These are phyloP conservation scores for Bombycilla garrulus DNA, from an alignment of 2,113 vertebrate genomes.

Conservation along the genomic window DNA sequence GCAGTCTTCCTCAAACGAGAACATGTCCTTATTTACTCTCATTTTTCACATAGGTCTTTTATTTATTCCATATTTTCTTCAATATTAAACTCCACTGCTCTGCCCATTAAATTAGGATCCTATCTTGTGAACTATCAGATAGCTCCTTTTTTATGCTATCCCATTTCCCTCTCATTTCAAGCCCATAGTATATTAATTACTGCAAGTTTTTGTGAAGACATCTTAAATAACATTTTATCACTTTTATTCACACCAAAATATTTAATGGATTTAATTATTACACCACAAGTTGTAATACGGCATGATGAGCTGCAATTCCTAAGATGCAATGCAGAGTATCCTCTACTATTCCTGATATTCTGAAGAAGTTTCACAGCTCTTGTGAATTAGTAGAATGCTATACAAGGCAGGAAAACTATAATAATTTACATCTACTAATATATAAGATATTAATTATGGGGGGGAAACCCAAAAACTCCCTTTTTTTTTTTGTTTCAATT, in stretches of 20 bases:
- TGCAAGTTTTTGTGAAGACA: not conserved
- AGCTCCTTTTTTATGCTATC: not conserved
- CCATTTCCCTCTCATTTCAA: not conserved
- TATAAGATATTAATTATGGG: not conserved
- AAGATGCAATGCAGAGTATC: not conserved
- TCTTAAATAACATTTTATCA: not conserved
- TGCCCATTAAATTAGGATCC: not conserved
- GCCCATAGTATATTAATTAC: not conserved
- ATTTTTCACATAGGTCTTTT: not conserved
- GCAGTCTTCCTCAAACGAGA: not conserved
- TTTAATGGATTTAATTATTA: not conserved
- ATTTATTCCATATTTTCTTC: not conserved
- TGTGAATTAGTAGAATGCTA: not conserved
- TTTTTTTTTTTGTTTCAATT: not conserved
- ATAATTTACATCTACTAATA: not conserved
- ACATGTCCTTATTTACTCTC: not conserved
- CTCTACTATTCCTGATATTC: not conserved
- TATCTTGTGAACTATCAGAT: not conserved
- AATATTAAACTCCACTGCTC: not conserved
- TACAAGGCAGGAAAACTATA: not conserved
- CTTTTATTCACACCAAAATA: not conserved
- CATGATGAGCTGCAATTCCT: not conserved
- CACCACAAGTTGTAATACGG: fast-evolving
- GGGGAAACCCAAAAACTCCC: fast-evolving
- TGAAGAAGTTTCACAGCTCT: not conserved